Conservation (phyloP, 2,113 vertebrate species). For the Heterotis niloticus region DNA sequence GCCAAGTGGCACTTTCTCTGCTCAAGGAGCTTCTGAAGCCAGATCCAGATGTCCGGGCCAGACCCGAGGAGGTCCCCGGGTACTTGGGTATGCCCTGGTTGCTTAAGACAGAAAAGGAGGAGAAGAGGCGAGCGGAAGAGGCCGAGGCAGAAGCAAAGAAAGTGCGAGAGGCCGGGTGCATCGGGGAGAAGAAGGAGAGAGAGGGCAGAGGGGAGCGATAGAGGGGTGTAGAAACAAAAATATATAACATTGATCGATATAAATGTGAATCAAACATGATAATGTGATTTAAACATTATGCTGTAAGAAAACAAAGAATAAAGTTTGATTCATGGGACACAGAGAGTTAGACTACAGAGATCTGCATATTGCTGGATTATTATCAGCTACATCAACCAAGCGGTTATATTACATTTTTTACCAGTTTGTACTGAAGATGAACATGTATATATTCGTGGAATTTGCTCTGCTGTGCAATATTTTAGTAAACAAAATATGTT, state of each 20-base stretch:
- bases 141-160: constrained; percentile 60
- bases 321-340: constrained; percentile 8
- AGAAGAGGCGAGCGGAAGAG: constrained; percentile 56
- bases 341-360: not conserved
- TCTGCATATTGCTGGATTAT: no score
- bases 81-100: constrained; percentile 69
- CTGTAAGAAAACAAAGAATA: not conserved
- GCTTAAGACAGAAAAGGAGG: constrained; percentile 56
- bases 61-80: constrained; percentile 70
- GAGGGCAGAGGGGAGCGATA: constrained; percentile 63
- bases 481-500: constrained; percentile 32
- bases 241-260: no score
- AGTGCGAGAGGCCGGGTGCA: constrained; percentile 50
- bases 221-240: not conserved
- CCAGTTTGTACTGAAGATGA: not conserved
- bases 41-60: constrained; percentile 66
- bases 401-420: not conserved
- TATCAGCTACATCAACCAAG: no score
- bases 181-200: constrained; percentile 52
- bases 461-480: constrained; percentile 4
- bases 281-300: not conserved
- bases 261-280: no score
- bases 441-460: not conserved
- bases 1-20: constrained; percentile 62
- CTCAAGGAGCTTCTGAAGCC: constrained; percentile 73